Evolutionary conservation across 1,140 invertebrate species (phyloP).

Genomic region (Pseudomyrmex gracilis): DNA sequence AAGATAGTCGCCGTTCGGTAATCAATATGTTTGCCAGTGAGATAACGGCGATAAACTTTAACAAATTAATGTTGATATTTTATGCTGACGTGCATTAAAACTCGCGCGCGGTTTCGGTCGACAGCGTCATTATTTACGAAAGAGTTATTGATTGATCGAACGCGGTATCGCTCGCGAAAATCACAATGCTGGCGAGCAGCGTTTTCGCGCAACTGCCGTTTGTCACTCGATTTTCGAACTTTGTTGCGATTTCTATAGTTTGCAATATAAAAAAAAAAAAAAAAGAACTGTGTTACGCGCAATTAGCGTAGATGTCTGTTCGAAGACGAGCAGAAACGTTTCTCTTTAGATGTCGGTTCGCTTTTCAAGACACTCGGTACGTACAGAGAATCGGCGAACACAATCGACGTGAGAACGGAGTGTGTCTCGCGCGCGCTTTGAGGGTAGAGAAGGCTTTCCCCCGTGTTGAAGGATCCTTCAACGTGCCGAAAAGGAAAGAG

Average conservation of each 20-base stretch:
- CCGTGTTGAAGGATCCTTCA: slow-evolving; percentile 37
- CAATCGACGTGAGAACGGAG: slow-evolving; percentile 49
- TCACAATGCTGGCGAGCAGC: slow-evolving; percentile 36
- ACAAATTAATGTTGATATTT: slow-evolving; percentile 54
- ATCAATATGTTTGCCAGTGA: slow-evolving; percentile 32
- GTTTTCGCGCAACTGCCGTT: slow-evolving; percentile 38
- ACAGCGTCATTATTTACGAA: slow-evolving; percentile 71
- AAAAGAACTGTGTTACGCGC: too few relatives aligned
- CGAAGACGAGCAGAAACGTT: background rate
- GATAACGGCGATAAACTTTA: slow-evolving; percentile 43
- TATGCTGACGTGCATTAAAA: slow-evolving; percentile 35
- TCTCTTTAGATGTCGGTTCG: background rate
- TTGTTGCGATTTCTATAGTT: slow-evolving; percentile 27
- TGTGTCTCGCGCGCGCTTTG: slow-evolving; percentile 55
- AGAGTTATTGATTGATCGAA: slow-evolving; percentile 56
- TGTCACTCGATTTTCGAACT: slow-evolving; percentile 38
- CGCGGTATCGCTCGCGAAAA: slow-evolving; percentile 43
- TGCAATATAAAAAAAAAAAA: background rate
- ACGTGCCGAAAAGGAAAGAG: slow-evolving; percentile 72
- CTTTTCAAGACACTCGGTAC: slow-evolving; percentile 38
- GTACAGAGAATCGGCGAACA: slow-evolving; percentile 20
- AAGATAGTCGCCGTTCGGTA: slow-evolving; percentile 37
- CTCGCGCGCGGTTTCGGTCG: slow-evolving; percentile 13
- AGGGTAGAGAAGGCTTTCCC: slow-evolving; percentile 61
- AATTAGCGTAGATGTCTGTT: background rate